Evolutionary conservation across 2,113 vertebrate genomes (phyloP).

Genomic region (Antechinus stuartii): DNA sequence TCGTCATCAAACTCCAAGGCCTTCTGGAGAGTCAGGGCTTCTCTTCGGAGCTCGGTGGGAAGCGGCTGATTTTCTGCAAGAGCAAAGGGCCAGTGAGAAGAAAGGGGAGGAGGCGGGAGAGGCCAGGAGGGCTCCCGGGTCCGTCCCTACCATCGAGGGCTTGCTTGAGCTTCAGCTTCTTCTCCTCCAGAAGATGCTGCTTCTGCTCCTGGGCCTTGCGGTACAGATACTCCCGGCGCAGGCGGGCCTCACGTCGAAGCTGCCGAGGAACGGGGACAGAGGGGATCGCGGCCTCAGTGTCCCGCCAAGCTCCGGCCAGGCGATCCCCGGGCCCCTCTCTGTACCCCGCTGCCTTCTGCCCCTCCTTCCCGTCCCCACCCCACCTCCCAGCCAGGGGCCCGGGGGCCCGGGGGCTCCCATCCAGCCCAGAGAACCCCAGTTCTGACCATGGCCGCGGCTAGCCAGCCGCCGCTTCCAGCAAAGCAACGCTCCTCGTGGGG

Average conservation of each 20-base stretch:
- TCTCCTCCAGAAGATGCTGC: constrained; percentile 85
- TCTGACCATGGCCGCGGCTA: constrained; percentile 42
- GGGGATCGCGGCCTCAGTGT: neutral
- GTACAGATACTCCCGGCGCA: constrained; percentile 92
- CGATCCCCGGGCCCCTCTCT: neutral
- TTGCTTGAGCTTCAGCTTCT: constrained; percentile 89
- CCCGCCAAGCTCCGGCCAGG: neutral
- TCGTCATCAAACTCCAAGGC: constrained; percentile 92
- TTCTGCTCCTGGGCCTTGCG: constrained; percentile 92
- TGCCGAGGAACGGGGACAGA: constrained; percentile 22
- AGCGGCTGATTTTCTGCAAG: constrained; percentile 90
- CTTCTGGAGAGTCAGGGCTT: constrained; percentile 89
- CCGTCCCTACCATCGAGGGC: constrained; percentile 83
- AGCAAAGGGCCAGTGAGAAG: neutral
- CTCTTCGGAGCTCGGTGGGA: constrained; percentile 90
- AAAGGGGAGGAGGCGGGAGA: neutral
- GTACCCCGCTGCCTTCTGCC: neutral
- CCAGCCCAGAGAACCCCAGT: neutral
- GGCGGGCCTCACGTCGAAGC: constrained; percentile 92
- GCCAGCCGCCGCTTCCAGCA: neutral
- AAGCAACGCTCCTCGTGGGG: neutral
- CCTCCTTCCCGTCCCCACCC: too few relatives aligned
- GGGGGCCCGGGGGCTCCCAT: too few relatives aligned
- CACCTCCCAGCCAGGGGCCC: neutral
- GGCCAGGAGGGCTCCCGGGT: neutral